Evolutionary conservation across 1,140 invertebrate species (phyloP), one percentile per base, ranked within the genome.

Genomic region (Drosophila watanabei): DNA sequence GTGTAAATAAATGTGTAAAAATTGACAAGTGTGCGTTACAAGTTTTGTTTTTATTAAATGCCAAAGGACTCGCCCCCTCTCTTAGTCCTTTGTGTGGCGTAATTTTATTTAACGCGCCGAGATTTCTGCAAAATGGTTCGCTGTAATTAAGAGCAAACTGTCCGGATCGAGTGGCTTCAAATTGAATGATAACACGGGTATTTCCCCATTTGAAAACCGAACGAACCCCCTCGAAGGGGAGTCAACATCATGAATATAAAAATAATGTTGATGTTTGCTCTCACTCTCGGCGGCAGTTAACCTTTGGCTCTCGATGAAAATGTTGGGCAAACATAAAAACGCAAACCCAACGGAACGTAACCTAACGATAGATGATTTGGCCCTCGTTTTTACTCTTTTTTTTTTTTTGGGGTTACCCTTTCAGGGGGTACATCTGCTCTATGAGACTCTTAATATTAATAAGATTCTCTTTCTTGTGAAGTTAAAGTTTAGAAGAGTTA

Each of bases 331-430:
- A 88, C 81, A 89, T 90, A 90, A 90, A 90, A 90, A 77, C 79
- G 69, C 87, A 90, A 90, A 77, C 79, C 72, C 87, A 90, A 90
- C 86, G 86, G 82, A 90, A 90, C 86, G 86, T 91, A 90, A 90
- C 86, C 71, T 75, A 75, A 73, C 71, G 84, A 83, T 88, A 88
- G 83, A 86, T 86, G 82, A 73, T 73, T 73, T 73, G 46, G n/a
- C 68, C 68, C 66, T 70, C 37, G 45, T 51, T 69, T 56, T 68
- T 39, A 68, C 45, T 57, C 52, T 41, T 43, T 35, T 20, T 5
- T 20, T 5, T 57, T 58, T 45, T 32, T 0, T 7, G 3, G 32
- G 1, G 18, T 4, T 57, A 11, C 54, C 4, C 54, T 57, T 7
- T 0, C 2, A 11, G 2, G 1, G 20, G 20, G 54, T 57, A n/a